Base-by-base conservation (phyloP, 2,888 invertebrate species). In the Heteromurus nitidus region DNA sequence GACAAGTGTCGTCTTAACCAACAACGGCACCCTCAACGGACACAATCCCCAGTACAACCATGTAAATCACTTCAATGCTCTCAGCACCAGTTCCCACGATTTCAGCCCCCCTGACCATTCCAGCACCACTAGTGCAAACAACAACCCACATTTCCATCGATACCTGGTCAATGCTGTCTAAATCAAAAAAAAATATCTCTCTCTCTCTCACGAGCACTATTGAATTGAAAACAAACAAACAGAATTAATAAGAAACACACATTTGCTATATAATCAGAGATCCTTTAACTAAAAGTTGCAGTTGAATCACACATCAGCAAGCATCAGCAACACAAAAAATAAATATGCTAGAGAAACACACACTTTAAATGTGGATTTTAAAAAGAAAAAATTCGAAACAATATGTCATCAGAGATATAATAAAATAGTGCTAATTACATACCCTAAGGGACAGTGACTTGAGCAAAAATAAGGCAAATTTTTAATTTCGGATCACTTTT, bases 31-130 rank as follows among this genome's bases (percentile, higher is more conserved):
- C 68, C 81, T 87, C 82, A 87, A 87, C 67, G 87, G 87, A 82
- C 87, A 86, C 77, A 84, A 86, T 82, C 84, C 85, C 80, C 86
- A 86, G 85, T 87, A 87, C 86, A 86, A 85, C 86, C 87, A 87
- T 84, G 84, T 87, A 84, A 86, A 86, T 86, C 86, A 86, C 86
- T 86, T 87, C 85, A 86, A 86, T 86, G 85, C 85, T 85, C 84
- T 85, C 80, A 85, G 83, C 82, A 85, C 86, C 70, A 82, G 85
- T 82, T 83, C 85, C 82, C 84, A 84, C 81, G 80, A 80, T 80
- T 80, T 80, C 80, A 84, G 84, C 84, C 80, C 80, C 74, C 85
- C 80, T 77, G 81, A 82, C 79, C 84, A 84, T 80, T 80, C 76
- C 77, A 77, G 79, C 81, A 81, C 83, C 74, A 60, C 83, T 81